phyloP scores from a whole-genome alignment of 2,113 vertebrate species.

The Trinectes maculatus region DNA sequence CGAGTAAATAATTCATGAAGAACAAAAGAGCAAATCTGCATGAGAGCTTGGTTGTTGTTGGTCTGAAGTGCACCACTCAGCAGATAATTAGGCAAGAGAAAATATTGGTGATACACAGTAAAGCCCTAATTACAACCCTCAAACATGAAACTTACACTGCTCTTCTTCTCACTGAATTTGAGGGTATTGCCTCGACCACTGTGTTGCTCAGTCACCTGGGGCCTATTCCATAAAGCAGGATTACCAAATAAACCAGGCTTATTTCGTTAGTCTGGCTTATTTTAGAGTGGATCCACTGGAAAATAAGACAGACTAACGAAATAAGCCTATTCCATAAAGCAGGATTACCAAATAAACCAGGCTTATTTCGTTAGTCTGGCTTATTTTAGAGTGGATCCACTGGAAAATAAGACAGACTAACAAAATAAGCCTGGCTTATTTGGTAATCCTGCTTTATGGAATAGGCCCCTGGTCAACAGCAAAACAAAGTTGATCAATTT shows the following conservation, averaged over 20 bases:
- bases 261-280: too few relatives aligned
- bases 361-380: too few relatives aligned
- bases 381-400: too few relatives aligned
- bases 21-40: constrained; percentile 62
- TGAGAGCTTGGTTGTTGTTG: constrained; percentile 44
- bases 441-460: constrained; percentile 28
- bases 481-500: constrained; percentile 25
- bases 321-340: too few relatives aligned
- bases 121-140: constrained; percentile 50
- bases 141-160: constrained; percentile 36
- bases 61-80: constrained; percentile 54
- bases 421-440: too few relatives aligned
- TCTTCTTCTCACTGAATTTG: constrained; percentile 14
- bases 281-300: too few relatives aligned
- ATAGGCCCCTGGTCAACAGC: constrained; percentile 26
- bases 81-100: constrained; percentile 48
- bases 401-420: too few relatives aligned
- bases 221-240: too few relatives aligned
- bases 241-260: too few relatives aligned
- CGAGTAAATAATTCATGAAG: constrained; percentile 76
- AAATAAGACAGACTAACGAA: too few relatives aligned
- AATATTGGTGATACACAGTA: constrained; percentile 38
- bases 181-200: constrained; percentile 28
- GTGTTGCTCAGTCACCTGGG: constrained; percentile 31
- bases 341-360: too few relatives aligned